Evolutionary conservation across 2,113 vertebrate genomes (phyloP).

Genomic region (Stictonetta naevosa): DNA sequence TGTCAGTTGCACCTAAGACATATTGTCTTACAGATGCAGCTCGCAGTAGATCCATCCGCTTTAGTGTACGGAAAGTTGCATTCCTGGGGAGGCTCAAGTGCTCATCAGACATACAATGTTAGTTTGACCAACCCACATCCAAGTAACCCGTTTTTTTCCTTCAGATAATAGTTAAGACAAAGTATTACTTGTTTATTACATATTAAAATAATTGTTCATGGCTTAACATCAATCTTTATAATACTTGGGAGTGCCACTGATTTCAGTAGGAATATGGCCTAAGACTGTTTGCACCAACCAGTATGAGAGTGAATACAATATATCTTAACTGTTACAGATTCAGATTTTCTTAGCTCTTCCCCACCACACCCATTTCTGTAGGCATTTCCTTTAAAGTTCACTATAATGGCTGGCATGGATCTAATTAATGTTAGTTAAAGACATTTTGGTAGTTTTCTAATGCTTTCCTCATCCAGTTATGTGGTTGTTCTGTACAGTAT

Average conservation of each 20-base stretch:
- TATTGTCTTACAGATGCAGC: background rate
- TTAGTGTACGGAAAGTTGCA: background rate
- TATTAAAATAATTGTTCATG: background rate
- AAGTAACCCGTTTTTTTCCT: background rate
- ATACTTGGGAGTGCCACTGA: background rate
- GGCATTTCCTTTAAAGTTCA: background rate
- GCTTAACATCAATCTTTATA: background rate
- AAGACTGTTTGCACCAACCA: background rate
- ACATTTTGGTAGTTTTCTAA: background rate
- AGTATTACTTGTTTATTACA: background rate
- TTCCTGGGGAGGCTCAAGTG: background rate
- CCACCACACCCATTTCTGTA: background rate
- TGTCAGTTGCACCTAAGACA: background rate
- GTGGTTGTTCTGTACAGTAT: background rate
- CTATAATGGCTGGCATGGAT: background rate
- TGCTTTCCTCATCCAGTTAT: background rate
- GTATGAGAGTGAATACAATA: background rate
- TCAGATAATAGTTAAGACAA: background rate
- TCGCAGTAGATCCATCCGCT: background rate
- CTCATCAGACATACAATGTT: accelerated
- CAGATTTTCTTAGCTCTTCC: background rate
- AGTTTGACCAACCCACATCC: background rate
- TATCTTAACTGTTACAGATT: background rate
- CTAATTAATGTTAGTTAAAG: background rate
- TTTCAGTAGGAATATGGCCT: background rate